A percentile compares a stretch with the other conserved stretches of the same genome.
phyloP scores from a whole-genome alignment of 2,888 invertebrate species.

The Acronicta leporina region DNA sequence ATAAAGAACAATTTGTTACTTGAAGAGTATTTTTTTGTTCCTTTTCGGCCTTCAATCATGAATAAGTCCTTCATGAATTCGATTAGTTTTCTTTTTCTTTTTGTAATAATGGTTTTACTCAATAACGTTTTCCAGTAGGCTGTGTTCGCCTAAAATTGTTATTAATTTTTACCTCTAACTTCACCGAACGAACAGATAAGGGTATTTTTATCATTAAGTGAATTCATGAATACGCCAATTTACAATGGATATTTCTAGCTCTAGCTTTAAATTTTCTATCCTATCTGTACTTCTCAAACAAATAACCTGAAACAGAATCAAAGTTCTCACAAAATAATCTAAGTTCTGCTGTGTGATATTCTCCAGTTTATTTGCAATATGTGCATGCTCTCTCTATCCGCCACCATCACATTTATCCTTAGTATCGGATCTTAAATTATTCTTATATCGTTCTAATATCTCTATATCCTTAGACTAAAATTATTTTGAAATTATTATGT shows the following conservation, averaged over 20 bases:
- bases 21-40: conserved; percentile 35
- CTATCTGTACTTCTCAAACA: background rate
- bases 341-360: background rate
- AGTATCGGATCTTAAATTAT: no score
- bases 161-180: background rate
- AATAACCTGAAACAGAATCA: background rate
- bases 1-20: conserved; percentile 75
- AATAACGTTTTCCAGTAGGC: background rate
- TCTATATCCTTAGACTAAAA: no score
- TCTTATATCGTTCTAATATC: no score
- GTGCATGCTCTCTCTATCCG: no score
- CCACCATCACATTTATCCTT: background rate
- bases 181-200: background rate
- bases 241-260: background rate
- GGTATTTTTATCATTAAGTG: background rate
- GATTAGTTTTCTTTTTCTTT: no score
- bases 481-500: no score
- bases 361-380: background rate
- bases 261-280: background rate
- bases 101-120: background rate
- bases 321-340: background rate
- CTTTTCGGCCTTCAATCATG: background rate
- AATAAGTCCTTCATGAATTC: no score
- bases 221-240: background rate
- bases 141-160: background rate